phyloP scores from a whole-genome alignment of 2,797 vertebrate genomes.

The Typhlichthys subterraneus region DNA sequence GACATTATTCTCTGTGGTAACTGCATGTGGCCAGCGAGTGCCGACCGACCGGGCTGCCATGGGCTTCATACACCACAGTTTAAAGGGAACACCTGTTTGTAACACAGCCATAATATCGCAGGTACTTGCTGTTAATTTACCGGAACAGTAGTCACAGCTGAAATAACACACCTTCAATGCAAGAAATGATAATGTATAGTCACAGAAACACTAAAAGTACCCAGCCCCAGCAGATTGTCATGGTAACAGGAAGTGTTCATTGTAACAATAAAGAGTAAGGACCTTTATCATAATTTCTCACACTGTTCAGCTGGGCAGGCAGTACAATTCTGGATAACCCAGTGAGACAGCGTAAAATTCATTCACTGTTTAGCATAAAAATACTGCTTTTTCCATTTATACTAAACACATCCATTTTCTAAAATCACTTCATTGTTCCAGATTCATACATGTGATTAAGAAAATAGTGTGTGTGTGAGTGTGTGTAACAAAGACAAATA shows the following conservation, averaged over 20 bases:
- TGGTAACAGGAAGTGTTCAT: conserved; percentile 32
- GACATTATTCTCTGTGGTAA: conserved; percentile 37
- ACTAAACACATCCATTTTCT: conserved; percentile 35
- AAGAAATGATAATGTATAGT: conserved; percentile 23
- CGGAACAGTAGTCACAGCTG: conserved; percentile 14
- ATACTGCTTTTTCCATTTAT: conserved; percentile 66
- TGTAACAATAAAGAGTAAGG: conserved; percentile 20
- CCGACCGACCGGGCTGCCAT: conserved; percentile 26
- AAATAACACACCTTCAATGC: conserved; percentile 28
- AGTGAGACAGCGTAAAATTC: conserved; percentile 41
- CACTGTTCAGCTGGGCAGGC: conserved; percentile 14
- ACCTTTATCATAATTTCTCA: conserved; percentile 26
- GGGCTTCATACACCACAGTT: conserved; percentile 46
- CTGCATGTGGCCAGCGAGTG: conserved; percentile 29
- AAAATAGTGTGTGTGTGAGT: conserved; percentile 15
- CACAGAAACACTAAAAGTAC: conserved; percentile 25
- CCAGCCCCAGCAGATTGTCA: conserved; percentile 59
- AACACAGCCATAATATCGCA: conserved; percentile 11
- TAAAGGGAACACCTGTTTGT: conserved; percentile 16
- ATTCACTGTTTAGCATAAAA: conserved; percentile 53
- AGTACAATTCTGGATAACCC: conserved; percentile 28
- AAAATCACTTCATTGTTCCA: conserved; percentile 37
- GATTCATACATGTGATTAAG: conserved; percentile 34
- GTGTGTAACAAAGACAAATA: conserved; percentile 28
- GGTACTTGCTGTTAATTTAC: conserved; percentile 19